Conservation (phyloP, 2,888 invertebrate species). For the Holacanthella duospinosa region DNA sequence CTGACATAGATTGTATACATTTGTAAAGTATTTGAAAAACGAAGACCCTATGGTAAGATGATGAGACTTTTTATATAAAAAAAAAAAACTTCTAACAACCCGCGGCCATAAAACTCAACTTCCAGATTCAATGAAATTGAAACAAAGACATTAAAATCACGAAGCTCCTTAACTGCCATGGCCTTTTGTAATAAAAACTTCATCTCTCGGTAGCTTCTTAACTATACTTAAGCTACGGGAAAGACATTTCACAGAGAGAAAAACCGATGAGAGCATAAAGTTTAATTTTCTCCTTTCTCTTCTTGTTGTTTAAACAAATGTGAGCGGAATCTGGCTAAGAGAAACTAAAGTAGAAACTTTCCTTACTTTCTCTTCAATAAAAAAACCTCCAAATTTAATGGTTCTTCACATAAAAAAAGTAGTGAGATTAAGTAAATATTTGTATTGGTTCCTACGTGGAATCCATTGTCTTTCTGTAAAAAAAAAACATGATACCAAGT, state of each 20-base stretch:
- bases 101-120: no score
- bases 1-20: no score
- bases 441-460: constrained; percentile 8
- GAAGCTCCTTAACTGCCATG: neutral
- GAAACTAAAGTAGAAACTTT: neutral
- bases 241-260: neutral
- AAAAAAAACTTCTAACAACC: no score
- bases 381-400: constrained; percentile 2
- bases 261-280: constrained; percentile 1
- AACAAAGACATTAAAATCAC: constrained; percentile 2
- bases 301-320: neutral
- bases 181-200: neutral
- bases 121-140: constrained; percentile 2
- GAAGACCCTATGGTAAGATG: no score
- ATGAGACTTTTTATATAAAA: no score
- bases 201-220: neutral
- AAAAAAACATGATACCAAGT: no score
- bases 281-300: neutral
- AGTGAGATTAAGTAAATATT: constrained; percentile 10
- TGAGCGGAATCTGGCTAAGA: neutral
- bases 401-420: constrained; percentile 4
- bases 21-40: no score
- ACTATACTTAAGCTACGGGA: neutral
- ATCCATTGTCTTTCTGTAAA: no score
- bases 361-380: constrained; percentile 3